These are phyloP conservation scores for Drosophila sproati DNA, from an alignment of 1,140 invertebrate genomes.

Conservation along the genomic window DNA sequence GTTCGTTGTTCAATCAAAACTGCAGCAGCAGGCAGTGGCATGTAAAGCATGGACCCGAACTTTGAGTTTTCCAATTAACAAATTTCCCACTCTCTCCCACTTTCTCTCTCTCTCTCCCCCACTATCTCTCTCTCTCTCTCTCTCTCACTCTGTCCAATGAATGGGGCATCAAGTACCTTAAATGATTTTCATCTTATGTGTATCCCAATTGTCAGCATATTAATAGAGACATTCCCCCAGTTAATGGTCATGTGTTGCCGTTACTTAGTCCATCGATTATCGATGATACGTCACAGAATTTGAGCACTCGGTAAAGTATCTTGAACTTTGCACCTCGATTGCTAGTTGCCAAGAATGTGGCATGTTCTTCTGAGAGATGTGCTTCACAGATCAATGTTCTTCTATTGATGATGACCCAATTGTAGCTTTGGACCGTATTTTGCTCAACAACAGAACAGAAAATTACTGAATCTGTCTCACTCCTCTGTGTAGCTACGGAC, in stretches of 20 bases:
- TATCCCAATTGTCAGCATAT: conserved; percentile 51
- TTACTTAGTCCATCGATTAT: not conserved
- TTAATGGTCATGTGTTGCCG: conserved; percentile 4
- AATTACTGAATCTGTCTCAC: not conserved
- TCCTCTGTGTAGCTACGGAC: not conserved
- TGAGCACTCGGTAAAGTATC: not conserved
- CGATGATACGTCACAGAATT: not conserved
- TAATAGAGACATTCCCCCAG: conserved; percentile 28
- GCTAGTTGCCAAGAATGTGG: not conserved
- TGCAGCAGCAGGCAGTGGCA: conserved; percentile 1
- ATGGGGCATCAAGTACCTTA: not conserved
- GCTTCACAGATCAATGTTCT: not conserved
- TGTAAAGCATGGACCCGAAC: not conserved
- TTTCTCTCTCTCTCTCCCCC: not conserved
- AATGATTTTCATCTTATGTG: conserved; percentile 28
- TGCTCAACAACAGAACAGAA: not conserved
- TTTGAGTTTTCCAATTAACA: too few relatives aligned
- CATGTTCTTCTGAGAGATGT: conserved; percentile 13
- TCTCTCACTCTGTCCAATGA: not conserved
- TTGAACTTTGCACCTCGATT: not conserved
- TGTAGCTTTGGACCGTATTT: not conserved
- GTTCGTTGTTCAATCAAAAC: conserved; percentile 14
- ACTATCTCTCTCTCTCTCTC: not conserved
- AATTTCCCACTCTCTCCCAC: not conserved
- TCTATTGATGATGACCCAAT: not conserved